Percentiles rank a stretch among this genome's conserved stretches.
Evolutionary conservation across 2,113 vertebrate genomes (phyloP).

Genomic region (Scomber japonicus): DNA sequence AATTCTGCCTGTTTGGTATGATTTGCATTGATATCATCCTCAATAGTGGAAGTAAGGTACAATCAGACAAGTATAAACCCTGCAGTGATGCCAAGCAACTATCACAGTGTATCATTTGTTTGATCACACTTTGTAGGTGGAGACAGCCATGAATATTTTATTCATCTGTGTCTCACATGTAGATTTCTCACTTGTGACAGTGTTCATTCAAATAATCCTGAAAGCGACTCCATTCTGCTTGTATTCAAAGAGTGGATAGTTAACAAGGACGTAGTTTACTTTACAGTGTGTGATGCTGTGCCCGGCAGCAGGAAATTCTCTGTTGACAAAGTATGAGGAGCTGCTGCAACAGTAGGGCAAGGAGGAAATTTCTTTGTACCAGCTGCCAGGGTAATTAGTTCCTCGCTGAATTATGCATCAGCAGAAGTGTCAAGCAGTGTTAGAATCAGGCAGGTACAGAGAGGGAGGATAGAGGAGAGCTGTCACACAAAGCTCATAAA

Average conservation of each 20-base stretch:
- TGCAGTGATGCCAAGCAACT: conserved; percentile 5
- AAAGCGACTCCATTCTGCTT: conserved; percentile 42
- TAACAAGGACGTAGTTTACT: conserved; percentile 59
- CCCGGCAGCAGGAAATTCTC: conserved; percentile 68
- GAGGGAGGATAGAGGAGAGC: conserved; percentile 64
- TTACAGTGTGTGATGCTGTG: conserved; percentile 49
- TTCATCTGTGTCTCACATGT: conserved; percentile 28
- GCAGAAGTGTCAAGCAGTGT: conserved; percentile 75
- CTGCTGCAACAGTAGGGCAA: conserved; percentile 67
- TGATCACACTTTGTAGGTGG: conserved; percentile 40
- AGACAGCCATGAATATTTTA: conserved; percentile 48
- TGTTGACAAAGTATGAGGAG: conserved; percentile 69
- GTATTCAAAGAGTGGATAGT: conserved; percentile 34
- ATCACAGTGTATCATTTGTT: conserved; percentile 8
- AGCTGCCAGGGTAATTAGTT: conserved; percentile 83
- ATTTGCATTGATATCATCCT: conserved; percentile 21
- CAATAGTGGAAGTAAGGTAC: neutral
- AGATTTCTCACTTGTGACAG: conserved; percentile 16
- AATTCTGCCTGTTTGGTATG: neutral
- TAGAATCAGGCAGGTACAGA: conserved; percentile 73
- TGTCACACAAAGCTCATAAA: conserved; percentile 68
- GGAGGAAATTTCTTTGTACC: conserved; percentile 80
- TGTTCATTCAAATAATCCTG: conserved; percentile 35
- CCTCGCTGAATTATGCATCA: conserved; percentile 84
- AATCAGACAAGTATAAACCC: conserved; percentile 28